Evolutionary conservation across 2,113 vertebrate genomes (phyloP).

Genomic region (Melanostigma gelatinosum): DNA sequence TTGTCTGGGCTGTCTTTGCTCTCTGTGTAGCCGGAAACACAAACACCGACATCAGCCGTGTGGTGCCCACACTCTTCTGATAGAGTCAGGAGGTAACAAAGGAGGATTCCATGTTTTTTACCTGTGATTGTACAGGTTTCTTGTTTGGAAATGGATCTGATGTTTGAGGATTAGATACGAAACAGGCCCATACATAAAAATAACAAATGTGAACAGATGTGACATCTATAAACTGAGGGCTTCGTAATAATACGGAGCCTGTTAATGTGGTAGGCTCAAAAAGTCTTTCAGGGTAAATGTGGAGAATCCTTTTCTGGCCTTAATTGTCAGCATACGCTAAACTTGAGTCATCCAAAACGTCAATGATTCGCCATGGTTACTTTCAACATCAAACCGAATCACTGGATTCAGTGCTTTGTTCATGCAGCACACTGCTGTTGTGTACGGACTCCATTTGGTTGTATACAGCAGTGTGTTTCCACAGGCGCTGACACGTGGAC

Average conservation of each 20-base stretch:
- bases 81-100: neutral
- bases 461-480: slow-evolving; percentile 52
- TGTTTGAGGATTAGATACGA: slow-evolving; percentile 5
- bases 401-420: slow-evolving; percentile 39
- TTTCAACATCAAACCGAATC: slow-evolving; percentile 20
- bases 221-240: slow-evolving; percentile 19
- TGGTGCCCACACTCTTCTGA: slow-evolving; percentile 17
- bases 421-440: slow-evolving; percentile 44
- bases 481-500: slow-evolving; percentile 65
- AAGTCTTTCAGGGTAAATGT: slow-evolving; percentile 8
- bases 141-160: slow-evolving; percentile 6
- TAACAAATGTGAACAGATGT: neutral
- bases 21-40: slow-evolving; percentile 15
- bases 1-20: slow-evolving; percentile 34
- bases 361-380: slow-evolving; percentile 28
- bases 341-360: slow-evolving; percentile 23
- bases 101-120: neutral
- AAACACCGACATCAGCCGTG: neutral
- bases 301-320: slow-evolving; percentile 37
- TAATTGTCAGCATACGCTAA: slow-evolving; percentile 35
- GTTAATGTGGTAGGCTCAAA: slow-evolving; percentile 14
- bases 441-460: slow-evolving; percentile 32
- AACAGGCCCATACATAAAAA: slow-evolving; percentile 15
- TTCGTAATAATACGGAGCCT: slow-evolving; percentile 9
- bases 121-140: slow-evolving; percentile 25